A percentile compares a stretch with the other conserved stretches of the same genome.
phyloP scores from a whole-genome alignment of 2,113 vertebrate species.

The Pomatorhinus ruficollis region DNA sequence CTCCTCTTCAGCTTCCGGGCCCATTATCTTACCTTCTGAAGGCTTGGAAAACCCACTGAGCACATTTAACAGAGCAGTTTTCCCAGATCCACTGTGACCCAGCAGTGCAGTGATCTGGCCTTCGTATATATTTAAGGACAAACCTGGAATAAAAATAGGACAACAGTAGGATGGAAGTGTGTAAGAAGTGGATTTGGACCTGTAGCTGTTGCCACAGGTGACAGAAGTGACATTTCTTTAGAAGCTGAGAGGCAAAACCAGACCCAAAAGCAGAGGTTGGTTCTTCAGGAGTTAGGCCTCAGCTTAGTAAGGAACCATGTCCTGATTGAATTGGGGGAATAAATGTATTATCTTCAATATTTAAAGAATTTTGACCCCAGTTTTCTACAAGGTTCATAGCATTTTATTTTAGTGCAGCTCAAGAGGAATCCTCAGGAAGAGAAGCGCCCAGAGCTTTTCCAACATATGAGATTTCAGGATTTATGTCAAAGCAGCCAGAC shows the following conservation, averaged over 20 bases:
- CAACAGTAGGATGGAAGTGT: background rate
- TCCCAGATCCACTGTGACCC: slow-evolving; percentile 87
- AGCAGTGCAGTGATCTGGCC: slow-evolving; percentile 89
- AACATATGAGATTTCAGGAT: rapidly evolving
- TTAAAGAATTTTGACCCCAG: background rate
- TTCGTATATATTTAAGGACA: slow-evolving; percentile 86
- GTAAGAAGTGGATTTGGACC: background rate
- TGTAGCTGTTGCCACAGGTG: background rate
- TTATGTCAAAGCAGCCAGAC: background rate
- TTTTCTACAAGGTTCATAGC: rapidly evolving
- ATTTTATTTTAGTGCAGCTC: background rate
- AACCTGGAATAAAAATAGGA: slow-evolving; percentile 53
- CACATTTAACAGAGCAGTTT: slow-evolving; percentile 85
- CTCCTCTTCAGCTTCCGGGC: background rate
- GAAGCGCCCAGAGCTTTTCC: background rate
- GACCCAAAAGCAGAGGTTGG: background rate
- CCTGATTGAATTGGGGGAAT: background rate
- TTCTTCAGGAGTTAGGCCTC: background rate
- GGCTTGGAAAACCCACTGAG: slow-evolving; percentile 85
- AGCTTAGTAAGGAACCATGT: background rate
- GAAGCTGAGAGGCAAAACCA: background rate
- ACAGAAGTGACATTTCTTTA: background rate
- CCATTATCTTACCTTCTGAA: slow-evolving; percentile 72
- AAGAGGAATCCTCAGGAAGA: background rate
- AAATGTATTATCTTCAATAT: background rate